These are phyloP conservation scores for Craterocephalus amniculus DNA, from an alignment of 2,797 vertebrate species.

Conservation along the genomic window DNA sequence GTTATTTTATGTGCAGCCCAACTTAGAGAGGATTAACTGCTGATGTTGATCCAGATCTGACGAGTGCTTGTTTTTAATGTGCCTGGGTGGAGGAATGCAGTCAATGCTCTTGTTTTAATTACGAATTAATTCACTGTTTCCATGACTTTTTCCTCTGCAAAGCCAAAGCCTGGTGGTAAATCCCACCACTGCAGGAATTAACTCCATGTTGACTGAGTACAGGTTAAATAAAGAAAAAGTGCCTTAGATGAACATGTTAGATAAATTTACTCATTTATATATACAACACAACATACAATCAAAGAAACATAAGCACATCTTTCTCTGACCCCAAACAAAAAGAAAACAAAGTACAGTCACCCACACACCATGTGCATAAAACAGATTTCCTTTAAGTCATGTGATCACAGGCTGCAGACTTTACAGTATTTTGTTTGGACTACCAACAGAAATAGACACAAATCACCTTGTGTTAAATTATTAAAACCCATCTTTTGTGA, in stretches of 20 bases:
- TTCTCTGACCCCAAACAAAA: slow-evolving; percentile 24
- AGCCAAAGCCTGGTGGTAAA: neutral
- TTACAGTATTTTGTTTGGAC: slow-evolving; percentile 11
- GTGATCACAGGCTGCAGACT: slow-evolving; percentile 32
- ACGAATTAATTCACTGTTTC: neutral
- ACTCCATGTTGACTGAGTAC: neutral
- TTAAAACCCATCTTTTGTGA: slow-evolving; percentile 21
- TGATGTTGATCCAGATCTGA: neutral
- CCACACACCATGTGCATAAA: slow-evolving; percentile 64
- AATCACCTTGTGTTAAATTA: neutral
- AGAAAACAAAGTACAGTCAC: slow-evolving; percentile 32
- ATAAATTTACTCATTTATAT: slow-evolving; percentile 57
- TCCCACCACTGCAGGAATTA: neutral
- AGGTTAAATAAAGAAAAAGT: slow-evolving; percentile 1
- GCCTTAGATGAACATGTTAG: slow-evolving; percentile 12
- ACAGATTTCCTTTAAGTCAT: slow-evolving; percentile 43
- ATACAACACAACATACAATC: slow-evolving; percentile 21
- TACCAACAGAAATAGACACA: slow-evolving; percentile 2
- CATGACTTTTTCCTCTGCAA: neutral
- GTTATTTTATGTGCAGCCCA: neutral
- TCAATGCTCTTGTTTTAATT: neutral
- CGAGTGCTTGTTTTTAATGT: neutral
- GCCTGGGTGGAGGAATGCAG: neutral
- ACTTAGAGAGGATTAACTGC: neutral
- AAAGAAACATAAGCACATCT: slow-evolving; percentile 39